Base-by-base conservation (phyloP, 2,888 invertebrate species). In the Phortica okadai region DNA sequence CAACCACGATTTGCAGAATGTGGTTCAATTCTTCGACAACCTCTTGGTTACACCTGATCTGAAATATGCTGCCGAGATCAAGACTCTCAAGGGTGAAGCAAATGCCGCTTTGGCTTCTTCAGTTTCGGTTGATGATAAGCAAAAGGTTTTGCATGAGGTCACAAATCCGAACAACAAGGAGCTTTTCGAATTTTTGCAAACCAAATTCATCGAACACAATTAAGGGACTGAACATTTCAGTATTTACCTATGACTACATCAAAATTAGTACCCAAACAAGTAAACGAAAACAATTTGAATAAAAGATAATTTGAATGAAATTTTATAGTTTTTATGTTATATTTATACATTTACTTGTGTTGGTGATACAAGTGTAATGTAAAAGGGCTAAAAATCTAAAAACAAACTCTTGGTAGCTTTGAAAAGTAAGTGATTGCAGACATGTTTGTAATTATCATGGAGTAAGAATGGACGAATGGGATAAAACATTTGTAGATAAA, bases 91-190 rank as follows among this genome's bases (percentile, higher is more conserved):
- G 76, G 78, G 73, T 4, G 81, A 87, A 72, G 82, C 84, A 16
- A 80, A 81, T 10, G 81, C 75, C 6, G 89, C 85, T 41, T 76
- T 88, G 10, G 79, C 44, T 42, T 82, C 76, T 5, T 42, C 73
- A 14, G 78, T 85, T 0, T 76, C 83, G 16, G 59, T 84, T 4
- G 87, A 88, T 6, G 84, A 85, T 8, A 89, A 89, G 74, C 87
- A 85, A 66, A 83, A 80, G 77, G 74, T 77, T 0, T 81, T 88
- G 45, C 79, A 79, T 1, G 82, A 88, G 58, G 78, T 89, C 41
- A 83, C 85, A 21, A 84, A 86, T 62, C 87, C 87, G 14, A 56
- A 73, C 11, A 82, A 87, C 56, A 59, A 73, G 0, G 82, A 85
- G 41, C 67, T 89, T 75, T 82, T 78, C 54, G 82, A 83, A 41